Conservation (phyloP, 2,797 vertebrate genomes). For the Characodon lateralis region DNA sequence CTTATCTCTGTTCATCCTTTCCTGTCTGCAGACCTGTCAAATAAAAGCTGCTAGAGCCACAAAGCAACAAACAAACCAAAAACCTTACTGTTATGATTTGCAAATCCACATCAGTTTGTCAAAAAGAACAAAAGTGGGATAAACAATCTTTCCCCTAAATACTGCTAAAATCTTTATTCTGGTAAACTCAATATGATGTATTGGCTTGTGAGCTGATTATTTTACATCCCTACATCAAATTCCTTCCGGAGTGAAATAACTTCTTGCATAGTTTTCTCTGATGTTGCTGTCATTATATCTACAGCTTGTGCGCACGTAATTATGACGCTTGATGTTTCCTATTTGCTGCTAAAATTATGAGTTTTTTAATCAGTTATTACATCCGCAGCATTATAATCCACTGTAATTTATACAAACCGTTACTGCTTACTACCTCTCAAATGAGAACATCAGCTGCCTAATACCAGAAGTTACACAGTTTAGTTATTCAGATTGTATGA, state of each 20-base stretch:
- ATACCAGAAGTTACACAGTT: constrained; percentile 18
- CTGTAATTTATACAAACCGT: constrained; percentile 3
- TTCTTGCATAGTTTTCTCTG: not conserved
- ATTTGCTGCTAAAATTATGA: constrained; percentile 17
- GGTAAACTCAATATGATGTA: not conserved
- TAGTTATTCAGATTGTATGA: constrained; percentile 10
- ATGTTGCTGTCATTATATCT: constrained; percentile 13
- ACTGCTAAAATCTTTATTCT: too few species aligned
- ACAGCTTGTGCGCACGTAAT: not conserved
- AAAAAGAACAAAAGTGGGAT: not conserved
- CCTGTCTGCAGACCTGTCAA: not conserved
- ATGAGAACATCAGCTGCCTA: constrained; percentile 16
- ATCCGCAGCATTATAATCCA: constrained; percentile 16
- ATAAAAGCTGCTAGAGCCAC: not conserved
- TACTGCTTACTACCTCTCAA: constrained; percentile 18
- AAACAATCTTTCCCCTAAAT: too few species aligned
- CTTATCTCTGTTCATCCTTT: not conserved
- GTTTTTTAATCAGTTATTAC: constrained; percentile 33
- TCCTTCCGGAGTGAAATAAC: not conserved
- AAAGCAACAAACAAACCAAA: not conserved
- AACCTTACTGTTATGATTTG: too few species aligned
- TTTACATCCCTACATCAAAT: not conserved
- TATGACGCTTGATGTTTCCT: constrained; percentile 3
- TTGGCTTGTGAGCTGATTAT: not conserved
- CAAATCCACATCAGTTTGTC: not conserved